Conservation (phyloP, 2,113 vertebrate species). For the Sclerurus mexicanus region DNA sequence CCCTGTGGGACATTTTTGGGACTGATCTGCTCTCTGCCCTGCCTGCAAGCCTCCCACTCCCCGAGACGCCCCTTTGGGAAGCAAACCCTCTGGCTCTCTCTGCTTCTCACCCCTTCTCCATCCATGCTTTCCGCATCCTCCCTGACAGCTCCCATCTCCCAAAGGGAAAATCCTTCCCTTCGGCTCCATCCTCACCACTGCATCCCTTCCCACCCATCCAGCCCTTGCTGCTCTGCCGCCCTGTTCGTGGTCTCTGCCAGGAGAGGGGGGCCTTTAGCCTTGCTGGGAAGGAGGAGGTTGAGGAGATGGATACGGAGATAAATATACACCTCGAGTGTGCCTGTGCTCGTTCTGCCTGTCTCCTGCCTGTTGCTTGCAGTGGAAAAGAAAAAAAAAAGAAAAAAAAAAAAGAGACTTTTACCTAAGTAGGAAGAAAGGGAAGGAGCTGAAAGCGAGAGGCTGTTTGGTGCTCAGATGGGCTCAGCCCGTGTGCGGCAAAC, state of each 20-base stretch:
- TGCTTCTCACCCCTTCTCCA: neutral
- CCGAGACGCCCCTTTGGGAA: neutral
- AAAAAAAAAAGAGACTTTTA: neutral
- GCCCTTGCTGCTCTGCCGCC: neutral
- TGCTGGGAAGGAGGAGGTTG: conserved; percentile 8
- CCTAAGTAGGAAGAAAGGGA: conserved; percentile 3
- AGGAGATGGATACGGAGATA: neutral
- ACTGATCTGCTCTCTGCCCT: neutral
- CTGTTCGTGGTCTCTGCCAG: conserved; percentile 71
- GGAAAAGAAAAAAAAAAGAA: no score
- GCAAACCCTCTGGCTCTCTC: neutral
- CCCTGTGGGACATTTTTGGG: rapidly evolving
- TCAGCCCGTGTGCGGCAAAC: neutral
- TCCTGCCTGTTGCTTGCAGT: neutral
- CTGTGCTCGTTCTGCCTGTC: neutral
- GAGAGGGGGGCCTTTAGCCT: conserved; percentile 77
- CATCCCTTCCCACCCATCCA: neutral
- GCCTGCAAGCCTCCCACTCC: neutral
- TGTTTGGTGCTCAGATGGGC: neutral
- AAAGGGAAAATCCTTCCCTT: neutral
- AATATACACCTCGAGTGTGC: neutral
- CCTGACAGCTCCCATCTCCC: neutral
- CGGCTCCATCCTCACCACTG: neutral
- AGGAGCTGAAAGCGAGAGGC: conserved; percentile 1
- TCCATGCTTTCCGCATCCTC: neutral